Evolutionary conservation across 2,113 vertebrate genomes (phyloP).

Genomic region (Holacanthus passer): DNA sequence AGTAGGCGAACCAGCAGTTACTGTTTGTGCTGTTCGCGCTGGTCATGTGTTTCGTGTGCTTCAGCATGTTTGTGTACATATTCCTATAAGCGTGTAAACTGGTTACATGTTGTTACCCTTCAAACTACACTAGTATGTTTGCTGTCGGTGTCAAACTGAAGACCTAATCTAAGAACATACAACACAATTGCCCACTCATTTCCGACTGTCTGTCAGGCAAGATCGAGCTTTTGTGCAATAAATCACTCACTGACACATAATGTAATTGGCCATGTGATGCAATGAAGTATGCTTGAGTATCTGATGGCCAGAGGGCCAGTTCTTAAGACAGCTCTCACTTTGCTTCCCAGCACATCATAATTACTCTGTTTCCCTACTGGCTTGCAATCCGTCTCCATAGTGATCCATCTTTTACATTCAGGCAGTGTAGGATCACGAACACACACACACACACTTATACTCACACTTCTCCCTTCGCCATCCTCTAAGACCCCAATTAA

Average conservation of each 20-base stretch:
- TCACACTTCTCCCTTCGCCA: background rate
- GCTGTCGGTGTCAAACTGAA: slow-evolving; percentile 43
- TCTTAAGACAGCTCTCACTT: slow-evolving; percentile 77
- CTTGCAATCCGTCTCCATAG: slow-evolving; percentile 74
- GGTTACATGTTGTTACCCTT: slow-evolving; percentile 35
- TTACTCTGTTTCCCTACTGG: slow-evolving; percentile 78
- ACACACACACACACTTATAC: background rate
- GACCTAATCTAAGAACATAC: slow-evolving; percentile 50
- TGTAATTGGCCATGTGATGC: slow-evolving; percentile 77
- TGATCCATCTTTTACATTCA: slow-evolving; percentile 70
- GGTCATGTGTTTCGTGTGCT: slow-evolving; percentile 14
- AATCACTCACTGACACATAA: slow-evolving; percentile 76
- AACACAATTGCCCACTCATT: slow-evolving; percentile 51
- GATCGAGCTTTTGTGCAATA: slow-evolving; percentile 62
- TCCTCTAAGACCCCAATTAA: slow-evolving; percentile 67
- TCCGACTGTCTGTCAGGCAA: slow-evolving; percentile 53
- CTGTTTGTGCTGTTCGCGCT: background rate
- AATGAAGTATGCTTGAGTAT: slow-evolving; percentile 67
- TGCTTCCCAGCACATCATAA: slow-evolving; percentile 77
- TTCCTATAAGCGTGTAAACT: background rate
- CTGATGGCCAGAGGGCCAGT: slow-evolving; percentile 67
- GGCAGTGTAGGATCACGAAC: slow-evolving; percentile 34
- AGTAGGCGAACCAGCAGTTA: slow-evolving; percentile 1
- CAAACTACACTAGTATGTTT: background rate
- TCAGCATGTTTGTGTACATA: slow-evolving; percentile 6